Evolutionary conservation across 2,888 invertebrate species (phyloP), one percentile per base, ranked within the genome.

Genomic region (Microctonus aethiopoides): DNA sequence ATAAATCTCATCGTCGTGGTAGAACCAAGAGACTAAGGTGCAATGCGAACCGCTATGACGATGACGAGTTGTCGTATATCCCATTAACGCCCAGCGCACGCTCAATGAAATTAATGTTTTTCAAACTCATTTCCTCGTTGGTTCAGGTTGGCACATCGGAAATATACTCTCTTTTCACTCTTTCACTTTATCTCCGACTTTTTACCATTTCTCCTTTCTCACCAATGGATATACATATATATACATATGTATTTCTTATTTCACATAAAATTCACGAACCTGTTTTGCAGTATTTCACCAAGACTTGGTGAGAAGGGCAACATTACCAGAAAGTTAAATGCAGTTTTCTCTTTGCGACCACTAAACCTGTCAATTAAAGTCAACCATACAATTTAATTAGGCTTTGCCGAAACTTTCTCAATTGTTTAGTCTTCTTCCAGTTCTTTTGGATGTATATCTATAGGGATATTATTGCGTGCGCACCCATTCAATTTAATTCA

Each of bases 351-450:
- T 39, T 66, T 60, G 60, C 22, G 34, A 2, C 61, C 54, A 26
- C 57, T 56, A 73, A 76, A 75, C 71, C 72, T 75, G 78, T 76
- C 76, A 76, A 78, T 77, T 77, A 74, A 74, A 75, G 78, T 74
- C 78, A 73, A 71, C 75, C 75, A 74, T 78, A 77, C 71, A 68
- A 75, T 78, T 76, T 77, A 76, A 78, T 77, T 78, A 77, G 74
- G 72, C 73, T 74, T 70, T 64, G 70, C 76, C 69, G n/a, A 70
- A 77, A 77, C 71, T 75, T 77, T 74, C 72, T 52, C 76, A 70
- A 75, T 75, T 75, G 72, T 73, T 52, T 63, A 72, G 52, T 36
- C 65, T 26, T 52, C 60, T 54, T 26, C 24, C 62, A 3, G 1
- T 68, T 63, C 39, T 46, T 34, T 20, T 54, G n/a, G 34, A 46